Base-by-base conservation (phyloP, 2,113 vertebrate species). In the Suncus etruscus region DNA sequence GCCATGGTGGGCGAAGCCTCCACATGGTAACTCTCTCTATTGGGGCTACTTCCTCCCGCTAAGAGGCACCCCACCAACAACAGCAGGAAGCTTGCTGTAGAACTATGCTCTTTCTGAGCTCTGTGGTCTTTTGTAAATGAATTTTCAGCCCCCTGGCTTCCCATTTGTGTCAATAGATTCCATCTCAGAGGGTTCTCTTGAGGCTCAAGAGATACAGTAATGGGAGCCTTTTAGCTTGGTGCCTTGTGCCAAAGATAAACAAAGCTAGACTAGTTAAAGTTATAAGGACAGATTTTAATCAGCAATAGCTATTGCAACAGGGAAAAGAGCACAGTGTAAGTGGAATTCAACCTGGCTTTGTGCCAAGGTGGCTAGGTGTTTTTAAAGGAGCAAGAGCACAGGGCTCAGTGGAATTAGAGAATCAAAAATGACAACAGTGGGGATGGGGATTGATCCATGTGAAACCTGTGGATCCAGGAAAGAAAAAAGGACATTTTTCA, bases 121-220 rank as follows among this genome's bases (percentile, higher is more conserved):
- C 29, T 76, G 29, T 63, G 73, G 15, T 73, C 87, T 92, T 79
- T 3, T 31, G 32, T 25, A 92, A 65, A 50, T 75, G 72, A 79
- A 11, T 58, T 70, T 27, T 81, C 65, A 73, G 58, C 50, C 8
- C 54, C 45, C 4, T 8, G 84, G 80, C 54, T 90, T 48, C 22
- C 27, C 29, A 32, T 70, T 54, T 95, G 27, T 81, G 58, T 63
- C 24, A 24, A 63, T 14, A 80, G 89, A 78, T 31, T 58, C 12
- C 27, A 79, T 51, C 20, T 89, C 32, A 1, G 31, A 78, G 65
- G 2, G 32, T 65, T 89, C 82, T 87, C 45, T 2, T 73, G 73
- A 73, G 89, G 31, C 83, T 75, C 58, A 87, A 58, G 89, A 48
- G 78, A 48, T 69, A 48, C 2, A 11, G 1, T 65, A 76, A 89